These are phyloP conservation scores for Noturus placidus DNA, from an alignment of 2,113 vertebrate species.

Conservation along the genomic window DNA sequence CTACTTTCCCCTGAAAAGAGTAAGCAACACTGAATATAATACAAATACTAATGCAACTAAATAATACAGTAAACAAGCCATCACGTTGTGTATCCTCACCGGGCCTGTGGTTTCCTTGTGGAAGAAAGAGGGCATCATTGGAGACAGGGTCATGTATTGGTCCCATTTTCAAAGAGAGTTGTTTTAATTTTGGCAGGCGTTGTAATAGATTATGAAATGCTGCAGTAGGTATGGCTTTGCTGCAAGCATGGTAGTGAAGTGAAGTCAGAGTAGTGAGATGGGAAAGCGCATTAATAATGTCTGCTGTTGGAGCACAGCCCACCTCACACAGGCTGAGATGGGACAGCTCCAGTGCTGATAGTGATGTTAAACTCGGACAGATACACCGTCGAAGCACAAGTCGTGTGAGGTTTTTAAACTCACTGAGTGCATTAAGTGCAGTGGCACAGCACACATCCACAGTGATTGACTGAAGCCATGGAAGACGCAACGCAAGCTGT, in stretches of 20 bases:
- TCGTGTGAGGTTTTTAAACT: slow-evolving; percentile 49
- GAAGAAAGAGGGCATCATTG: slow-evolving; percentile 47
- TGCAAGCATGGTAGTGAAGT: slow-evolving; percentile 53
- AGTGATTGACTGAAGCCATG: slow-evolving; percentile 48
- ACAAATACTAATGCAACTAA: neutral
- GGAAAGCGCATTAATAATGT: slow-evolving; percentile 31
- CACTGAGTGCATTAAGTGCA: slow-evolving; percentile 35
- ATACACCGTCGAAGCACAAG: slow-evolving; percentile 45
- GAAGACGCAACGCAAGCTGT: slow-evolving; percentile 44
- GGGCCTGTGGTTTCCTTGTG: neutral
- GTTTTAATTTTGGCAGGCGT: slow-evolving; percentile 50
- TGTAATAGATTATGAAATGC: slow-evolving; percentile 45
- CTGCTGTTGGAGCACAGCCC: slow-evolving; percentile 19
- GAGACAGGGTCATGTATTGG: slow-evolving; percentile 44
- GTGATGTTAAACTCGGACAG: slow-evolving; percentile 33
- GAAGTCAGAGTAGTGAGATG: slow-evolving; percentile 47
- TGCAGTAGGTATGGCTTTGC: slow-evolving; percentile 35
- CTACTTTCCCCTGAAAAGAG: neutral
- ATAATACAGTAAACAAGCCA: neutral
- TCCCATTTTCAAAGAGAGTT: slow-evolving; percentile 55
- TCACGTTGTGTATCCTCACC: slow-evolving; percentile 37
- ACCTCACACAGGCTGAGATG: slow-evolving; percentile 56
- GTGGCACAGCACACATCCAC: slow-evolving; percentile 45
- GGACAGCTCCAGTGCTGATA: slow-evolving; percentile 49
- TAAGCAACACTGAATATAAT: neutral